Base-by-base conservation (phyloP, 2,113 vertebrate species). In the Agapornis roseicollis region DNA sequence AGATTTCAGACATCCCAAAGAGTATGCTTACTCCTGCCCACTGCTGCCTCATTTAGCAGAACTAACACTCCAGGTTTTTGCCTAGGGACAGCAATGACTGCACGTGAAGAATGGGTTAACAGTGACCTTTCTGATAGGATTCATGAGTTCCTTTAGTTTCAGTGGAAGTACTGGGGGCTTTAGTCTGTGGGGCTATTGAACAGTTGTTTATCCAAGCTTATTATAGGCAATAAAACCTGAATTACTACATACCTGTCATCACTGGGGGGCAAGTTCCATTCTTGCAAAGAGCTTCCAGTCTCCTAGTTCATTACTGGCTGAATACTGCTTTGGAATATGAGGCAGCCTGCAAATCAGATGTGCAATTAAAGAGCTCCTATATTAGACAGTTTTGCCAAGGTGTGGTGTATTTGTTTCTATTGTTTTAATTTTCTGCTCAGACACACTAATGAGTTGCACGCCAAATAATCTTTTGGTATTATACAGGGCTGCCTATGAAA, bases 141-240 rank as follows among this genome's bases (percentile, higher is more conserved):
- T 80, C 42, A 27, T 0, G 20, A 71, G 89, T 68, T 92, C 18
- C n/a, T 91, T 56, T 46, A 28, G 46, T 55, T 92, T 82, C 19
- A 46, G 11, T 27, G 85, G 81, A 85, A 88, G 56, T n/a, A 53
- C 37, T 29, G 37, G 89, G 85, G 66, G 70, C 89, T 89, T 87
- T 84, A 69, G 80, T 76, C 73, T 86, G 69, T 85, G 19, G 44
- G 39, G 63, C 85, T 80, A 89, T 85, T 91, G 95, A 94, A 89
- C 87, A 85, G 64, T 89, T 97, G 94, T 96, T 95, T 97, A 89
- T 94, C 80, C 80, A 95, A 88, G 87, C 70, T 90, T 91, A 89
- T 88, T 95, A 95, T 80, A 94, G 93, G 89, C 94, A 97, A 95
- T 96, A 97, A 96, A 95, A 96, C 96, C 96, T 93, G 95, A 96